Conservation (phyloP, 1,140 invertebrate species). For the Euglossa dilemma region DNA sequence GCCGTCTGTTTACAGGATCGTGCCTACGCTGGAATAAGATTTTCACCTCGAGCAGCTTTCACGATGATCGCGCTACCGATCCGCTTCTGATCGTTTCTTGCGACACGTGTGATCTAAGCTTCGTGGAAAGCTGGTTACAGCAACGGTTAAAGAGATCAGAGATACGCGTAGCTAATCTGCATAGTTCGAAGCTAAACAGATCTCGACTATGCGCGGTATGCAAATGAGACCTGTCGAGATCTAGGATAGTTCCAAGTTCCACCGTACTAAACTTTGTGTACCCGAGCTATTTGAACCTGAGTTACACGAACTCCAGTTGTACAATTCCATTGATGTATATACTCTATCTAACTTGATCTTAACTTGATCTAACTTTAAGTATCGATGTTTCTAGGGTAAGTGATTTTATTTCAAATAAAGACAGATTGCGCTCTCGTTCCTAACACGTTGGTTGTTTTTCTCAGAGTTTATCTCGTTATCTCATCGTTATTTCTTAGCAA, state of each 20-base stretch:
- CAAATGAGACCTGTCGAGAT: too few relatives aligned
- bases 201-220: background rate
- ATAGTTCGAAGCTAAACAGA: background rate
- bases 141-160: background rate
- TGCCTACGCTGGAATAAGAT: background rate
- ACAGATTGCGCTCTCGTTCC: constrained; percentile 5
- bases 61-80: constrained; percentile 23
- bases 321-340: too few relatives aligned
- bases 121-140: constrained; percentile 10
- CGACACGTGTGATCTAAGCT: constrained; percentile 19
- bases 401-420: background rate
- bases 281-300: too few relatives aligned
- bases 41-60: constrained; percentile 25
- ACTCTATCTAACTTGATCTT: too few relatives aligned
- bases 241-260: too few relatives aligned
- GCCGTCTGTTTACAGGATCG: background rate
- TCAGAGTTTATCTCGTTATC: too few relatives aligned
- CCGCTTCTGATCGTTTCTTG: constrained; percentile 1
- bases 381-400: too few relatives aligned
- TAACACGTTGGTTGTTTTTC: too few relatives aligned
- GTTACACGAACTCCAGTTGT: too few relatives aligned
- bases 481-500: too few relatives aligned
- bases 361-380: too few relatives aligned
- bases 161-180: background rate
- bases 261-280: too few relatives aligned